Evolutionary conservation across 2,113 vertebrate genomes (phyloP).

Genomic region (Python bivittatus): DNA sequence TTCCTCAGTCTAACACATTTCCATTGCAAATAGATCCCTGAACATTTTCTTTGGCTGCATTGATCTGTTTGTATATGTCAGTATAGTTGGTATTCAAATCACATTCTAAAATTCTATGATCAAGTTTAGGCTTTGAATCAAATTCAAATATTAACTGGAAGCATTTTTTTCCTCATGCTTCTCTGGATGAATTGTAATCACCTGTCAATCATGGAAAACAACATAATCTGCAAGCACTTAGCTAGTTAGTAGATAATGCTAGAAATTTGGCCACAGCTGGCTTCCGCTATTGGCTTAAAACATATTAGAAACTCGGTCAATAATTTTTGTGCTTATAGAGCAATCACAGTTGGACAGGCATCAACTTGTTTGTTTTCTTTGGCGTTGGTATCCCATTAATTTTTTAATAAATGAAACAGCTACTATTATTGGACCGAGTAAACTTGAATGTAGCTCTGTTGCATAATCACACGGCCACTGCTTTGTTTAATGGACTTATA

Average conservation of each 20-base stretch:
- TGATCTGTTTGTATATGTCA: not conserved
- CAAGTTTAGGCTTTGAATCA: not conserved
- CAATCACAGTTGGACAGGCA: not conserved
- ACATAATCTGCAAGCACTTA: not conserved
- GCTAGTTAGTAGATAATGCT: not conserved
- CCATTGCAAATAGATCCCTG: not conserved
- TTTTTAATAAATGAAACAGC: not conserved
- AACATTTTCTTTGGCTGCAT: not conserved
- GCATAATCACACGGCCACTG: not conserved
- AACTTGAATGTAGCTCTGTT: not conserved
- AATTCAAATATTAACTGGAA: constrained; percentile 28
- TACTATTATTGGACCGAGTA: not conserved
- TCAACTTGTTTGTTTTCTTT: not conserved
- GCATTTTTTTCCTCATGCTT: constrained; percentile 16
- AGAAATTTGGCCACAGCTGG: not conserved
- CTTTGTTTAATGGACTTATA: not conserved
- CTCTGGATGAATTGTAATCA: not conserved
- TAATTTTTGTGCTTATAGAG: not conserved
- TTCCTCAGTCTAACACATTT: not conserved
- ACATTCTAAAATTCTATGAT: not conserved
- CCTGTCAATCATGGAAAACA: not conserved
- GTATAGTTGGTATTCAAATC: constrained; percentile 1
- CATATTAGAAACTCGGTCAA: not conserved
- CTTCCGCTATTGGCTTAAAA: not conserved
- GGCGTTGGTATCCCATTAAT: not conserved